Evolutionary conservation across 1,140 invertebrate species (phyloP).

Genomic region (Fopius arisanus): DNA sequence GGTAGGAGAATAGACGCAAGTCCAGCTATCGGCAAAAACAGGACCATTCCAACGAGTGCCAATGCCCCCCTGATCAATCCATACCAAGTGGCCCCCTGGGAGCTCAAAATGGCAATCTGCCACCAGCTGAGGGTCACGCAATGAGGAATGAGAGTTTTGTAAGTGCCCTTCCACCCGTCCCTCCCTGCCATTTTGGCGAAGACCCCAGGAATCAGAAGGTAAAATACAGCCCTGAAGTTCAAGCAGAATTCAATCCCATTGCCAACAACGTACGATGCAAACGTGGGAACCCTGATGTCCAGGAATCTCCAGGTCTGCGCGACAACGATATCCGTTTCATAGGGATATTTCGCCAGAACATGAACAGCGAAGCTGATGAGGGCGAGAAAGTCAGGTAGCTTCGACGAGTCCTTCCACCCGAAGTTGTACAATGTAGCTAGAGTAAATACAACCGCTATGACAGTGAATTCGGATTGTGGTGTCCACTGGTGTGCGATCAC

Average conservation of each 20-base stretch:
- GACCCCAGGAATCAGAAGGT: slow-evolving; percentile 77
- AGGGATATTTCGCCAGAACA: slow-evolving; percentile 84
- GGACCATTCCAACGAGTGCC: slow-evolving; percentile 77
- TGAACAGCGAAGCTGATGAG: slow-evolving; percentile 82
- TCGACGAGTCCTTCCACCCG: slow-evolving; percentile 66
- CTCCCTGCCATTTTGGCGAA: slow-evolving; percentile 76
- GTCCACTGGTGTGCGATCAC: slow-evolving; percentile 79
- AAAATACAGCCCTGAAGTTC: slow-evolving; percentile 80
- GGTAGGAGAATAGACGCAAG: slow-evolving; percentile 77
- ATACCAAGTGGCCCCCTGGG: slow-evolving; percentile 81
- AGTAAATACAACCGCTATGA: slow-evolving; percentile 76
- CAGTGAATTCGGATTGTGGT: slow-evolving; percentile 82
- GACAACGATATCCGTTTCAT: slow-evolving; percentile 82
- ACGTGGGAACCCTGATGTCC: slow-evolving; percentile 80
- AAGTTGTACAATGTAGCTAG: slow-evolving; percentile 79
- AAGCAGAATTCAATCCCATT: slow-evolving; percentile 87
- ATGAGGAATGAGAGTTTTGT: slow-evolving; percentile 81
- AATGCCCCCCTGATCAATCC: slow-evolving; percentile 79
- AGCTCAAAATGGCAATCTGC: slow-evolving; percentile 81
- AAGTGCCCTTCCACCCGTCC: slow-evolving; percentile 79
- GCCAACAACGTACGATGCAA: slow-evolving; percentile 80
- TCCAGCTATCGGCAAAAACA: slow-evolving; percentile 81
- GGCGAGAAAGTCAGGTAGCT: slow-evolving; percentile 74
- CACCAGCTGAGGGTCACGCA: slow-evolving; percentile 88
- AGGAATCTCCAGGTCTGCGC: slow-evolving; percentile 81